Base-by-base conservation (phyloP, 2,113 vertebrate species). In the Nyctereutes procyonoides region DNA sequence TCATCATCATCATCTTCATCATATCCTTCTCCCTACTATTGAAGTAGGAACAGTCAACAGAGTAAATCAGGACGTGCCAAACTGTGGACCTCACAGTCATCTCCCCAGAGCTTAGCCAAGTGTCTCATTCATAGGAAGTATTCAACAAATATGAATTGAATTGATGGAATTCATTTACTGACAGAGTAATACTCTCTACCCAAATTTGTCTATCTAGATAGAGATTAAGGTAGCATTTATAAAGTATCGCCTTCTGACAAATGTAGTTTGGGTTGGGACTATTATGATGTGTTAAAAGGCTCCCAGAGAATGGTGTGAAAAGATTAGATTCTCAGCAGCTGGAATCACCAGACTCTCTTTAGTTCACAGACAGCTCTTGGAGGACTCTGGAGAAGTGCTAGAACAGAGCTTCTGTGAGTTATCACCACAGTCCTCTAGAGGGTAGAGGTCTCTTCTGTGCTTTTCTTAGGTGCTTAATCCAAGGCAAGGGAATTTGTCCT, bases 61-160 rank as follows among this genome's bases (percentile, higher is more conserved):
- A 84, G 43, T 81, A 91, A 92, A 35, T 15, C 48, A 77, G 73
- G 67, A 92, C 30, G 20, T 35, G 10, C 15, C 15, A 81, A 82
- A 82, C 56, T 6, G 35, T 3, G 26, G n/a, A 84, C 56, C 58
- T 95, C 51, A 60, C 10, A 30, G 7, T 56, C 56, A 43, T 58
- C 43, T 55, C n/a, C 74, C 74, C 62, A 95, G 95, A 87, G 62
- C 38, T 32, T 35, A 80, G 63, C 24, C 90, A 48, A 82, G 71
- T 63, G 67, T 91, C 87, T 86, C 63, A 55, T 43, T 93, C n/a
- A 60, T 24, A 89, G 67, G 11, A 95, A 76, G 43, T 90, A 32
- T 38, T 95, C n/a, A 62, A 94, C 56, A 90, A 69, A 83, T 32
- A 87, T 14, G n/a, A 84, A 73, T 9, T 55, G 71, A 88, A 88